Percentiles rank a stretch among this genome's conserved stretches.
phyloP scores from a whole-genome alignment of 2,888 invertebrate species.

The Sabellastarte sp. region DNA sequence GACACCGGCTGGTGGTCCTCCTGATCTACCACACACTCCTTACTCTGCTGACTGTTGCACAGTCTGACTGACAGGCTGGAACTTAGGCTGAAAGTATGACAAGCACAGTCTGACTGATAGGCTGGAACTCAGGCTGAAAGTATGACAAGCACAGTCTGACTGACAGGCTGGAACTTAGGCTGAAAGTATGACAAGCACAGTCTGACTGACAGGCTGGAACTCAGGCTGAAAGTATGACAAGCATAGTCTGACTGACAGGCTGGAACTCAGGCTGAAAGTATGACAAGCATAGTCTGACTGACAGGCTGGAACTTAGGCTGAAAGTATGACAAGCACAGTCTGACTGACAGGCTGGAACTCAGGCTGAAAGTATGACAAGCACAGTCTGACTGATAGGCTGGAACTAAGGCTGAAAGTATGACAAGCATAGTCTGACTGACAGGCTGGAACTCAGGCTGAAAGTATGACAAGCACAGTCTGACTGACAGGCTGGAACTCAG shows the following conservation, averaged over 20 bases:
- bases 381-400: not conserved
- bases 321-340: not conserved
- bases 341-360: not conserved
- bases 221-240: not conserved
- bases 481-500: not conserved
- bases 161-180: not conserved
- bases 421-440: not conserved
- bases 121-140: not conserved
- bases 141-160: not conserved
- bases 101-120: not conserved
- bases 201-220: not conserved
- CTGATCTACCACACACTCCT: not conserved
- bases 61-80: slow-evolving; percentile 13
- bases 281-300: not conserved
- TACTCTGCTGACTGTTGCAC: slow-evolving; percentile 12
- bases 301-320: not conserved
- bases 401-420: not conserved
- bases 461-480: not conserved
- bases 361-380: not conserved
- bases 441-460: not conserved
- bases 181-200: not conserved
- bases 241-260: not conserved
- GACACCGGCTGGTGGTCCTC: slow-evolving; percentile 3
- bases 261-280: not conserved
- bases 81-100: not conserved